phyloP scores from a whole-genome alignment of 2,113 vertebrate genomes.

The Gopherus flavomarginatus region DNA sequence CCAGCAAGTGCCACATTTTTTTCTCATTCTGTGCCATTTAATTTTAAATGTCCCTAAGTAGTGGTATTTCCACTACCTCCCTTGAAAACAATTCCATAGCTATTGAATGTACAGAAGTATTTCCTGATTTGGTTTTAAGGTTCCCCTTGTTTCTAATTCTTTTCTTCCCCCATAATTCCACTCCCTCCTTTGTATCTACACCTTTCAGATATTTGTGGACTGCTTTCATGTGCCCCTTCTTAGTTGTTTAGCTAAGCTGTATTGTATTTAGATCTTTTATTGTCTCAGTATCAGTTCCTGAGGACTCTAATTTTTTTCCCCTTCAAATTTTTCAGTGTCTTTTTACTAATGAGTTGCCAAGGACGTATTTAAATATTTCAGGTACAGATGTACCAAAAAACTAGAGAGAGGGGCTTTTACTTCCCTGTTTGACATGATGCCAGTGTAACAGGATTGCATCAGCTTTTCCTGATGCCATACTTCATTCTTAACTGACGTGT shows the following conservation, averaged over 20 bases:
- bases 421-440: neutral
- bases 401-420: neutral
- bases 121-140: neutral
- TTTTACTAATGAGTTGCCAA: neutral
- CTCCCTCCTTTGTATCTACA: neutral
- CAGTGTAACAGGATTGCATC: neutral
- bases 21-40: neutral
- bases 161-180: neutral
- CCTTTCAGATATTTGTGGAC: neutral
- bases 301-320: neutral
- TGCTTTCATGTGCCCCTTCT: neutral
- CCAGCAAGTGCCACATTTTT: neutral
- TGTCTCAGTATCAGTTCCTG: neutral
- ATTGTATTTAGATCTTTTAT: neutral
- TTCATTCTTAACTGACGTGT: neutral
- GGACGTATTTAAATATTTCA: neutral
- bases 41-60: neutral
- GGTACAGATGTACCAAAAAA: accelerated
- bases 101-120: neutral
- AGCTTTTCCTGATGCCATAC: neutral
- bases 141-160: neutral
- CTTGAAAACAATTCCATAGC: neutral
- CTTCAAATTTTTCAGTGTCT: neutral
- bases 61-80: neutral
- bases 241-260: neutral